Evolutionary conservation across 1,140 invertebrate genomes (phyloP).

Genomic region (Venturia canescens): DNA sequence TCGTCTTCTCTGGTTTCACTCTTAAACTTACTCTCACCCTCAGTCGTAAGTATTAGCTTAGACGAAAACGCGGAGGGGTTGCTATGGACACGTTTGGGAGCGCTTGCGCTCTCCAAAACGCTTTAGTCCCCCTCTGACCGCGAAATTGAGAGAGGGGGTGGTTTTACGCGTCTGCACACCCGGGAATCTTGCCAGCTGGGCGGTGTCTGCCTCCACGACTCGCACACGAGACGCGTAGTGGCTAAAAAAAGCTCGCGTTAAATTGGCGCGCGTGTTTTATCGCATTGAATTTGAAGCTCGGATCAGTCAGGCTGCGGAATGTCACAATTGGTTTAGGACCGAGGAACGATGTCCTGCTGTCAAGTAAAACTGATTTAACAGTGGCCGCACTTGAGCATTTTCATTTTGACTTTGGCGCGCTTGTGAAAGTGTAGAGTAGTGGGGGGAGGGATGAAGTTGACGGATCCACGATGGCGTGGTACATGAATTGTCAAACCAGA

Average conservation of each 20-base stretch:
- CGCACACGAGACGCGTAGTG: slow-evolving; percentile 57
- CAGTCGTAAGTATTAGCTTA: slow-evolving; percentile 13
- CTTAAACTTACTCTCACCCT: slow-evolving; percentile 32
- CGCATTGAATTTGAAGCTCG: not conserved
- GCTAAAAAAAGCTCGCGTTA: slow-evolving; percentile 45
- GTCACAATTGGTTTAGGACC: not conserved
- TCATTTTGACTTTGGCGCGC: not conserved
- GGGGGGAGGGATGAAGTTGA: slow-evolving; percentile 1
- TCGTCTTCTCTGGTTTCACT: slow-evolving; percentile 34
- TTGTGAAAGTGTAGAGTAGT: not conserved
- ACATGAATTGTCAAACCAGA: not conserved
- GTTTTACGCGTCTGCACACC: slow-evolving; percentile 69
- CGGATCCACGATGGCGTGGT: slow-evolving; percentile 22
- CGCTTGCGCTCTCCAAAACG: slow-evolving; percentile 58
- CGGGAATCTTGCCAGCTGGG: slow-evolving; percentile 71
- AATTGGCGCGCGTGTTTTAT: slow-evolving; percentile 14
- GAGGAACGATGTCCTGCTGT: not conserved
- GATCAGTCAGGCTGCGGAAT: not conserved
- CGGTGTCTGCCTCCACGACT: slow-evolving; percentile 70
- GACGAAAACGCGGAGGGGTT: slow-evolving; percentile 34
- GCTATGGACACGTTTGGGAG: slow-evolving; percentile 48
- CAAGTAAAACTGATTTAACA: not conserved
- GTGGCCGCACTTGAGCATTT: not conserved
- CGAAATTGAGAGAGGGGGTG: slow-evolving; percentile 61
- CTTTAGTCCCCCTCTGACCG: slow-evolving; percentile 38